phyloP scores from a whole-genome alignment of 2,888 invertebrate species.

The Melanostoma scalare region DNA sequence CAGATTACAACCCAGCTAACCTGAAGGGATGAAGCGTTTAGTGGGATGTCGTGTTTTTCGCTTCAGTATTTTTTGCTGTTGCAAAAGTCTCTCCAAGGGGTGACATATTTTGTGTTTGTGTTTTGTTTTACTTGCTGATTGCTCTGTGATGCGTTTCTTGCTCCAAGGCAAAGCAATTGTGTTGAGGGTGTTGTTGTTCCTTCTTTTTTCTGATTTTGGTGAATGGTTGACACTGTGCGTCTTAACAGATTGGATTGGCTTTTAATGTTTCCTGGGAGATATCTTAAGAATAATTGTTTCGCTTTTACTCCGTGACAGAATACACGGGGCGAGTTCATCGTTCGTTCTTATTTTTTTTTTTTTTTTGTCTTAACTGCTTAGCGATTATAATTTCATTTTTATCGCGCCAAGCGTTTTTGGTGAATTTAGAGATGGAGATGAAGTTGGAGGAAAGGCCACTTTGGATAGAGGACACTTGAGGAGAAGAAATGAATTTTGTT shows the following conservation, averaged over 20 bases:
- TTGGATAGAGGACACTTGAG: slow-evolving; percentile 48
- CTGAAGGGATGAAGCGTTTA: slow-evolving; percentile 71
- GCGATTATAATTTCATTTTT: slow-evolving; percentile 73
- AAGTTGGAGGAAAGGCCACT: background rate
- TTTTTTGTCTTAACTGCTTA: slow-evolving; percentile 64
- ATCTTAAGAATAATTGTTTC: slow-evolving; percentile 82
- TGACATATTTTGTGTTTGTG: slow-evolving; percentile 80
- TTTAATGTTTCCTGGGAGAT: slow-evolving; percentile 82
- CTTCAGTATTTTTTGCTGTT: slow-evolving; percentile 11
- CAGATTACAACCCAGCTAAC: slow-evolving; percentile 39
- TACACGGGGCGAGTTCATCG: slow-evolving; percentile 20
- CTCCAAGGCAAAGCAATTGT: slow-evolving; percentile 36
- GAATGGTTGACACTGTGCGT: slow-evolving; percentile 75
- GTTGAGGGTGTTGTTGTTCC: slow-evolving; percentile 31
- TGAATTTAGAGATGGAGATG: background rate
- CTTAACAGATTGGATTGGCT: slow-evolving; percentile 82
- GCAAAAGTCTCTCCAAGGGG: slow-evolving; percentile 75
- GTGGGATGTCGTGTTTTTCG: slow-evolving; percentile 56
- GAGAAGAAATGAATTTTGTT: slow-evolving; percentile 50
- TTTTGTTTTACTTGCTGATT: slow-evolving; percentile 71
- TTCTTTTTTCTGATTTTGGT: slow-evolving; percentile 35
- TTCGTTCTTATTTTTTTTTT: slow-evolving; percentile 7
- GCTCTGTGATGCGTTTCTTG: slow-evolving; percentile 66
- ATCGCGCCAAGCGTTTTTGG: slow-evolving; percentile 37
- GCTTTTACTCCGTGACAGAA: slow-evolving; percentile 72